Evolutionary conservation across 2,113 vertebrate genomes (phyloP).

Genomic region (Gobius niger): DNA sequence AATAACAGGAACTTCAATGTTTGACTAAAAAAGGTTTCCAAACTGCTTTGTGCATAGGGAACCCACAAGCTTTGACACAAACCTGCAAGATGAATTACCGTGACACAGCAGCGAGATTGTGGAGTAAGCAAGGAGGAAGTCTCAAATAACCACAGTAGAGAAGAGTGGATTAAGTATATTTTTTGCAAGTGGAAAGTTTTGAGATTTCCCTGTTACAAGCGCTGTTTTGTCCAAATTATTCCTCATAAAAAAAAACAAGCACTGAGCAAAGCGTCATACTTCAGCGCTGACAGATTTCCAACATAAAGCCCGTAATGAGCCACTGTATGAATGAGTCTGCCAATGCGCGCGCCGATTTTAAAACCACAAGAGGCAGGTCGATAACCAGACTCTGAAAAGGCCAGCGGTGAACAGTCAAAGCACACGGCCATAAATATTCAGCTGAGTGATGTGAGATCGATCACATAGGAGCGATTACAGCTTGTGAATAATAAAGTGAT

Average conservation of each 20-base stretch:
- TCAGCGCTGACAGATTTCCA: not conserved
- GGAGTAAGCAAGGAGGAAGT: not conserved
- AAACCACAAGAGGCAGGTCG: conserved; percentile 18
- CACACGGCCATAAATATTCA: conserved; percentile 10
- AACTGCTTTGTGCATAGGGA: too few species aligned
- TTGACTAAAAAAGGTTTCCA: too few species aligned
- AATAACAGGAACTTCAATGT: too few species aligned
- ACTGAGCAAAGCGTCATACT: not conserved
- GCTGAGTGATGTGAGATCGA: conserved; percentile 28
- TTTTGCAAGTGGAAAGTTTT: not conserved
- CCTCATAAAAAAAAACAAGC: not conserved
- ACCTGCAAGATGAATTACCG: too few species aligned
- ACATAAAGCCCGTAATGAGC: conserved; percentile 8
- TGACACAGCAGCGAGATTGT: not conserved
- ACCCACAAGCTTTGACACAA: too few species aligned
- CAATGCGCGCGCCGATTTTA: conserved; percentile 12
- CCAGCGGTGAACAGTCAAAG: conserved; percentile 6
- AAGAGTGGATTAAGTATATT: not conserved
- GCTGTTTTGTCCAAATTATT: not conserved
- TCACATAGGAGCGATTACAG: conserved; percentile 10
- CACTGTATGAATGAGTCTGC: conserved; percentile 10
- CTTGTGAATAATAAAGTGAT: conserved; percentile 28
- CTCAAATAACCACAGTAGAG: not conserved
- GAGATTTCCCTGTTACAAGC: not conserved
- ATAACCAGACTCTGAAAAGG: conserved; percentile 6